A percentile compares a stretch with the other conserved stretches of the same genome.
phyloP scores from a whole-genome alignment of 92 coral and sea anemone genomes.

The Porites divaricata region DNA sequence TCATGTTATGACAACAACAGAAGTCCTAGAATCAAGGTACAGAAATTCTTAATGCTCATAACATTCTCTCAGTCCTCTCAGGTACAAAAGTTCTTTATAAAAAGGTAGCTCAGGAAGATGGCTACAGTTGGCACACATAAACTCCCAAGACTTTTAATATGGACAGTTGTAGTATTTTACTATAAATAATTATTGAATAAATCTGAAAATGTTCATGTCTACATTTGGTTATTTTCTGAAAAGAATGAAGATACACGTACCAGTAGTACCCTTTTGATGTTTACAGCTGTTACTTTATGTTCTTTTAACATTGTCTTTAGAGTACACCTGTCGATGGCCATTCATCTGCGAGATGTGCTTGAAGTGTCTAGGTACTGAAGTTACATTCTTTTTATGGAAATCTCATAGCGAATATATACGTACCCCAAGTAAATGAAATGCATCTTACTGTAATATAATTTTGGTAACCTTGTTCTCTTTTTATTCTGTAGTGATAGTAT shows the following conservation, averaged over 20 bases:
- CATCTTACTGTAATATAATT: too few species aligned
- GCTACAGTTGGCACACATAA: not conserved
- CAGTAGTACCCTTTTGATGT: too few species aligned
- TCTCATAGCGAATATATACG: not conserved
- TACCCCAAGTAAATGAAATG: too few species aligned
- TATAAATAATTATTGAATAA: too few species aligned
- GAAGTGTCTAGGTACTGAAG: slow-evolving; percentile 26
- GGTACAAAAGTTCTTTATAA: too few species aligned
- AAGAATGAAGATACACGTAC: not conserved
- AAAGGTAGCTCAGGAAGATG: too few species aligned
- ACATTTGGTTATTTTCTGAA: not conserved
- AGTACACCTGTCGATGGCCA: not conserved
- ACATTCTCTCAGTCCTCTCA: too few species aligned
- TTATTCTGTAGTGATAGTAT: slow-evolving; percentile 10
- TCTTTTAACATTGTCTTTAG: not conserved
- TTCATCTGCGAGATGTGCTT: slow-evolving; percentile 15
- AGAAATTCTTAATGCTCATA: not conserved
- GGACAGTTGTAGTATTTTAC: too few species aligned
- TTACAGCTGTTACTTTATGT: not conserved
- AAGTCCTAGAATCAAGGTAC: slow-evolving; percentile 13
- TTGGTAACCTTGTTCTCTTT: not conserved
- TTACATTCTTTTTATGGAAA: not conserved
- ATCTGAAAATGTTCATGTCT: not conserved
- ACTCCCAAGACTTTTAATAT: too few species aligned
- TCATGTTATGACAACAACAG: not conserved